Evolutionary conservation across 2,113 vertebrate species (phyloP), one percentile per base, ranked within the genome.

Genomic region (Oncorhynchus clarkii): DNA sequence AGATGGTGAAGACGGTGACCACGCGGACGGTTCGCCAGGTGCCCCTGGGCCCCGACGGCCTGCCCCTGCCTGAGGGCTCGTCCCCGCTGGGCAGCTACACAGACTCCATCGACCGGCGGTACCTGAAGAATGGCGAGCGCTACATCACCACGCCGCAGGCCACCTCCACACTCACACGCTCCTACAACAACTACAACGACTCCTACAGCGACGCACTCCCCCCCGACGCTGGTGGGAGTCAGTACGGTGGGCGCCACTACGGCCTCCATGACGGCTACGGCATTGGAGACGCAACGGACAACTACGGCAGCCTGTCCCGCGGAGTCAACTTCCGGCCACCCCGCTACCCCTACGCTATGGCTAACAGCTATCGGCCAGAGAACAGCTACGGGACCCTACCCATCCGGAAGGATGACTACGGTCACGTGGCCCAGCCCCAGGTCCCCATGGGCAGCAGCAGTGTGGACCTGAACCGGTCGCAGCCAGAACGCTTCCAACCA

Each of bases 1-100:
- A 99, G 91, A 98, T 96, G 87, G 97, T 99, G 77, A 99, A 99
- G 94, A 99, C 98, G 0, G 98, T 99, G 73, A 99, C 98, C 67
- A 99, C 98, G 0, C 88, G 98, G 74, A 99, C 97, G 0, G 97
- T 99, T 60, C 98, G 98, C 1, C 98, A 99, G 86, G 94, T 99
- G 26, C 98, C 98, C 0, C 90, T 99, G 4, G 98, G 97, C 24
- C 98, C 96, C 0, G 97, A 99, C 1, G 97, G 97, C 69, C 86
- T 99, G 79, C 96, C 97, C 0, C 67, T 96, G 0, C 90, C 98
- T 11, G 98, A 98, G 0, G 94, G 96, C 5, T 96, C 96, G 0
- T 96, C 96, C 1, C 95, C 96, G 0, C 91, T 97, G 80, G 95
- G 96, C 81, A 96, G 95, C 90, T 98, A 97, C 90, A 95, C 96